A percentile compares a stretch with the other conserved stretches of the same genome.
These are phyloP conservation scores for Hephaestus fuliginosus DNA, from an alignment of 2,797 vertebrate species.

Conservation along the genomic window DNA sequence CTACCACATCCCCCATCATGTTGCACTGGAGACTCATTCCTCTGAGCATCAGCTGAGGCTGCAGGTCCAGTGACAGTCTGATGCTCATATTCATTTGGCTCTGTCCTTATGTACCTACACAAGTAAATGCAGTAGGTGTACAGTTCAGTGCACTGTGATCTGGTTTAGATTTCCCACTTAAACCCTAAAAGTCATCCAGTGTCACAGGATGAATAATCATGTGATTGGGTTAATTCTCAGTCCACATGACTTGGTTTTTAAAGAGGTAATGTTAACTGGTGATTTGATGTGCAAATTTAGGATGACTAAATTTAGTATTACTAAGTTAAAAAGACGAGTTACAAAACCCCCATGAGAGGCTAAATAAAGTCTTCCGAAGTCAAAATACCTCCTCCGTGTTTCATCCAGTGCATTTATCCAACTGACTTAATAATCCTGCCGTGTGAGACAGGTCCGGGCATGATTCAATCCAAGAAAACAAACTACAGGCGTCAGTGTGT, in stretches of 20 bases:
- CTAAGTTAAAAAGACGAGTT: constrained; percentile 42
- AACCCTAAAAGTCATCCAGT: not conserved
- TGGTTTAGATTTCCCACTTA: not conserved
- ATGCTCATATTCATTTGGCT: not conserved
- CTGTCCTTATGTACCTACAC: not conserved
- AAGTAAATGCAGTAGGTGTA: not conserved
- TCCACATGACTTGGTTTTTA: constrained; percentile 4
- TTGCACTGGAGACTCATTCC: not conserved
- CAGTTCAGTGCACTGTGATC: not conserved
- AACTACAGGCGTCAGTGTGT: constrained; percentile 39
- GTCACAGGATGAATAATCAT: constrained; percentile 29
- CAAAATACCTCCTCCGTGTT: constrained; percentile 48
- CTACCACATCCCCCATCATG: not conserved
- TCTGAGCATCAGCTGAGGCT: not conserved
- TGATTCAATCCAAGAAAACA: constrained; percentile 61
- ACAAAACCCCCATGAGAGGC: constrained; percentile 6
- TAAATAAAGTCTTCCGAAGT: constrained; percentile 29
- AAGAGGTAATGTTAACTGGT: too few relatives aligned
- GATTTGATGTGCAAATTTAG: constrained; percentile 13
- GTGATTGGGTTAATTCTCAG: constrained; percentile 4
- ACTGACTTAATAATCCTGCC: constrained; percentile 57
- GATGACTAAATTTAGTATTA: constrained; percentile 35
- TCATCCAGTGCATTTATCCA: constrained; percentile 29
- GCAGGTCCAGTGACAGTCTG: not conserved
- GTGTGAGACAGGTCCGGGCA: constrained; percentile 29